Conservation (phyloP, 2,113 vertebrate species). For the Microcebus ravelobensis region DNA sequence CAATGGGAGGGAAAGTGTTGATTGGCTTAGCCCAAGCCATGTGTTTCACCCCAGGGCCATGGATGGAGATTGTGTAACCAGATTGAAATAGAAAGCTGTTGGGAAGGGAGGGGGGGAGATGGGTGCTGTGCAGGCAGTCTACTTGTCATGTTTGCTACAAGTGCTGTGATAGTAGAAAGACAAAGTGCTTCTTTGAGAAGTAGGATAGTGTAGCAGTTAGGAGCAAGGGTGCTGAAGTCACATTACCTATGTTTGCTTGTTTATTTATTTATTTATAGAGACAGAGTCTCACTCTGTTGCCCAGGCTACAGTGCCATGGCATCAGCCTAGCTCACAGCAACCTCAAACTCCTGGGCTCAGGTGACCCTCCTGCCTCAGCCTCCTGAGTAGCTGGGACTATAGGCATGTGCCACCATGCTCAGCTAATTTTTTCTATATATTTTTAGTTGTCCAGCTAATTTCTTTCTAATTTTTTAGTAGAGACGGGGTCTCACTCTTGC, state of each 20-base stretch:
- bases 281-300: no score
- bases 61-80: background rate
- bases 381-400: no score
- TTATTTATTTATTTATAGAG: no score
- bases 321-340: no score
- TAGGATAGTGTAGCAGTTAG: background rate
- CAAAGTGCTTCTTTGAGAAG: background rate
- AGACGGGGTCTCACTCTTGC: no score
- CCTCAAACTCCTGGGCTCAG: no score
- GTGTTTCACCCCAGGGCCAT: background rate
- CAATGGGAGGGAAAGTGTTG: background rate
- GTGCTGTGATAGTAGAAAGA: background rate
- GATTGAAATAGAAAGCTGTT: background rate
- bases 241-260: background rate
- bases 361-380: no score
- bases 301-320: no score
- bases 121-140: background rate
- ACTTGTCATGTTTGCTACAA: background rate
- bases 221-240: background rate
- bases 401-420: no score
- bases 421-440: no score
- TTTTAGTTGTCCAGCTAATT: no score
- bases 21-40: background rate
- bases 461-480: no score
- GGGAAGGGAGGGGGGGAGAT: background rate